Percentiles rank a stretch among this genome's conserved stretches.
Conservation (phyloP, 2,113 vertebrate genomes). For the Strix uralensis region DNA sequence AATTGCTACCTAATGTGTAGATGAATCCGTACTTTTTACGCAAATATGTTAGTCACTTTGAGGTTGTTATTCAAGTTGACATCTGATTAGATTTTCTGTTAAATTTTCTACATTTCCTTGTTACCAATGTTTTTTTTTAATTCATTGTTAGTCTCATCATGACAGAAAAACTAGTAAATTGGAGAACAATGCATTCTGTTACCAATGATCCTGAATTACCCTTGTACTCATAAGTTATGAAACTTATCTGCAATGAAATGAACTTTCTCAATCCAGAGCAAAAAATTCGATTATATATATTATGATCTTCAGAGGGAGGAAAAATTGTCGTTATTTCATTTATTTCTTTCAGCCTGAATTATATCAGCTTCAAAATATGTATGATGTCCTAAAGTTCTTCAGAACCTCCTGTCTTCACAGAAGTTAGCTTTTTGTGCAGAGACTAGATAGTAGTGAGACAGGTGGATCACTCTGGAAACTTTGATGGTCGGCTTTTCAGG, state of each 20-base stretch:
- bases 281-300: background rate
- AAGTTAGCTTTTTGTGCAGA: background rate
- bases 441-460: background rate
- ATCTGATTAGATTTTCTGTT: background rate
- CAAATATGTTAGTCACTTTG: background rate
- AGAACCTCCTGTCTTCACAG: background rate
- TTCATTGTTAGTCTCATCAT: background rate
- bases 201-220: background rate
- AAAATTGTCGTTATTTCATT: background rate
- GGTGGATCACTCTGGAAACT: background rate
- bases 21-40: background rate
- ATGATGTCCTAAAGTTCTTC: background rate
- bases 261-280: background rate
- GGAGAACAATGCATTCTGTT: background rate
- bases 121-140: background rate
- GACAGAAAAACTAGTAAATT: background rate
- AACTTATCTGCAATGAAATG: background rate
- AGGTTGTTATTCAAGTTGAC: background rate
- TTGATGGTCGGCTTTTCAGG: background rate
- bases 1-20: background rate
- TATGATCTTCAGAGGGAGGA: background rate
- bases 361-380: background rate
- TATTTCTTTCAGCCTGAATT: background rate
- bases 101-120: background rate
- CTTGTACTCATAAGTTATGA: background rate